Evolutionary conservation across 2,113 vertebrate genomes (phyloP), one percentile per base, ranked within the genome.

Genomic region (Melanostigma gelatinosum): DNA sequence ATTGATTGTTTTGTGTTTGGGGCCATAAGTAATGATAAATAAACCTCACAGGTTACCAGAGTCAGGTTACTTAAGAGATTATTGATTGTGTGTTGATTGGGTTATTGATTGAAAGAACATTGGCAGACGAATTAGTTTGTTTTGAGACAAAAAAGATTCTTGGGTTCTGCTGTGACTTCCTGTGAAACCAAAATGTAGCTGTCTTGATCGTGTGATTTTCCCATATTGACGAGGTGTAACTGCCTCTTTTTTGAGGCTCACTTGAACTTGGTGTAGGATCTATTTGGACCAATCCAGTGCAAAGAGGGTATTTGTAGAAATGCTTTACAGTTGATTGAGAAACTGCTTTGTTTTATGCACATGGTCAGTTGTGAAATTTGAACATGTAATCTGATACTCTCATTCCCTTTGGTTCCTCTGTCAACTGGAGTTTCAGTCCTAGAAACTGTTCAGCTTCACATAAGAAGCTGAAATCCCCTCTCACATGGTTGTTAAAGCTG

Each of bases 401-500:
- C 42, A n/a, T 72, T 36, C 11, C 36, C 36, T 22, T 22, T 75
- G 12, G 0, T 80, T 85, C 18, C 58, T 58, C 46, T 72, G 36
- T 76, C 5, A 55, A 18, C 62, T 64, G 42, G 46, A 63, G 38
- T 81, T 84, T 86, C 72, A 76, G 40, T 32, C 18, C n/a, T 69
- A 42, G 40, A 77, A 84, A 69, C 9, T 32, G 42, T 68, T 79
- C 20, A 75, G 16, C 60, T 76, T 12, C 44, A 52, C 34, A 38
- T 16, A 11, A 83, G 34, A 66, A 79, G 72, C 81, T 73, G 60
- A 91, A 90, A 88, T 88, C 70, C 83, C 74, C 74, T 69, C 48
- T 82, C 80, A 84, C 77, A 72, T 72, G 78, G 40, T 73, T 63
- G 36, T 72, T 82, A 77, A 85, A 82, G 83, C 73, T 66, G 79